A percentile compares a stretch with the other conserved stretches of the same genome.
These are phyloP conservation scores for Orius insidiosus DNA, from an alignment of 1,140 invertebrate species.

Conservation along the genomic window DNA sequence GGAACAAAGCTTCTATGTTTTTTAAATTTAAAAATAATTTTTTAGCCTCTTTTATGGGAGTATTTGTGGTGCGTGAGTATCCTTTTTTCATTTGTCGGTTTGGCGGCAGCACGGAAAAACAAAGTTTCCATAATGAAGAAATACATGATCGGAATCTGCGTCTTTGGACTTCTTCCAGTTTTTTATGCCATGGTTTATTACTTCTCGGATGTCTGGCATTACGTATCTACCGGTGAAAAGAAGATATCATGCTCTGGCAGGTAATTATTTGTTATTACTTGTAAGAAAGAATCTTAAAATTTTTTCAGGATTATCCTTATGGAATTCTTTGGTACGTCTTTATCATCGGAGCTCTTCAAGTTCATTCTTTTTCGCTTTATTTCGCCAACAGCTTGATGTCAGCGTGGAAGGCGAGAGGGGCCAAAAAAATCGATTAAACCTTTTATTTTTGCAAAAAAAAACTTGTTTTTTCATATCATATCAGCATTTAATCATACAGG, in stretches of 20 bases:
- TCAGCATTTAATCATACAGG: too few species aligned
- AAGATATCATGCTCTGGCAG: constrained; percentile 61
- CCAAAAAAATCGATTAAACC: constrained; percentile 32
- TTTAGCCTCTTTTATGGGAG: constrained; percentile 76
- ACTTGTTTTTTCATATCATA: not conserved
- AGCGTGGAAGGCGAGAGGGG: constrained; percentile 67
- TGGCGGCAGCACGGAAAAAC: constrained; percentile 72
- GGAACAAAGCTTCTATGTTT: not conserved
- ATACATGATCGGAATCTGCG: constrained; percentile 63
- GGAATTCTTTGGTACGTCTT: constrained; percentile 89
- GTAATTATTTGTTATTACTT: too few species aligned
- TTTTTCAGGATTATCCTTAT: constrained; percentile 69
- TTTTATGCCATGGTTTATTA: constrained; percentile 67
- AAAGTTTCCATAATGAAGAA: constrained; percentile 55
- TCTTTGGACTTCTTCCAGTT: constrained; percentile 63
- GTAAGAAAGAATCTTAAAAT: constrained; percentile 9
- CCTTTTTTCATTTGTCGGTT: constrained; percentile 68
- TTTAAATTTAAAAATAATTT: constrained; percentile 20
- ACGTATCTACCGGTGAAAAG: constrained; percentile 44
- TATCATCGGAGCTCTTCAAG: constrained; percentile 66
- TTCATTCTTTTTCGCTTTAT: constrained; percentile 78
- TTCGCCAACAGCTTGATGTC: constrained; percentile 72
- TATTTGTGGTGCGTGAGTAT: constrained; percentile 82
- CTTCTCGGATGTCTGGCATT: constrained; percentile 66
- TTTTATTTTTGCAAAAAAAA: not conserved